phyloP scores from a whole-genome alignment of 2,888 invertebrate genomes.

The Andricus quercusramuli region DNA sequence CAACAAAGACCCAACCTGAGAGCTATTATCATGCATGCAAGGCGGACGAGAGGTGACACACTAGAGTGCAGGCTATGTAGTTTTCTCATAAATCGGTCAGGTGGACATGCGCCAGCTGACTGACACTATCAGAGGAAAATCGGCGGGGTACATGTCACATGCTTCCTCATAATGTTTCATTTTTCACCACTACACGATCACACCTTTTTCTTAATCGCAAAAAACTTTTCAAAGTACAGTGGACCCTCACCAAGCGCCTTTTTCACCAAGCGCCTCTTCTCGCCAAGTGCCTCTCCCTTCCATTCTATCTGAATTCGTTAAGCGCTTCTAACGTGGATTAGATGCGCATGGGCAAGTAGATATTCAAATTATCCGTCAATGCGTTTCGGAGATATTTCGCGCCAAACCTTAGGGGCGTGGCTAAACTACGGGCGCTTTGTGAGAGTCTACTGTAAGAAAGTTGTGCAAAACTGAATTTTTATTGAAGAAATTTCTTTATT shows the following conservation, averaged over 20 bases:
- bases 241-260: too few species aligned
- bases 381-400: too few species aligned
- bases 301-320: too few species aligned
- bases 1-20: constrained; percentile 60
- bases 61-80: constrained; percentile 75
- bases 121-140: constrained; percentile 59
- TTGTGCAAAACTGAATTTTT: neutral
- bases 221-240: neutral
- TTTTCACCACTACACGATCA: constrained; percentile 59
- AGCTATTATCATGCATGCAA: constrained; percentile 70
- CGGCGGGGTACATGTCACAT: constrained; percentile 61
- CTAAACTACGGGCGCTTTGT: too few species aligned
- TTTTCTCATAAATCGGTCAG: constrained; percentile 69
- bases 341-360: too few species aligned
- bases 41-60: constrained; percentile 72
- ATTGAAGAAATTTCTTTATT: too few species aligned
- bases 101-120: constrained; percentile 77
- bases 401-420: too few species aligned
- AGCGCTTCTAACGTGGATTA: too few species aligned
- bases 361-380: too few species aligned
- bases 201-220: constrained; percentile 9
- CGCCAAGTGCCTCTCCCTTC: too few species aligned
- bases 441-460: neutral
- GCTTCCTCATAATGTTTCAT: constrained; percentile 65
- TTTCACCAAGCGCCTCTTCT: too few species aligned